phyloP scores from a whole-genome alignment of 2,113 vertebrate species.

The Clarias magur region DNA sequence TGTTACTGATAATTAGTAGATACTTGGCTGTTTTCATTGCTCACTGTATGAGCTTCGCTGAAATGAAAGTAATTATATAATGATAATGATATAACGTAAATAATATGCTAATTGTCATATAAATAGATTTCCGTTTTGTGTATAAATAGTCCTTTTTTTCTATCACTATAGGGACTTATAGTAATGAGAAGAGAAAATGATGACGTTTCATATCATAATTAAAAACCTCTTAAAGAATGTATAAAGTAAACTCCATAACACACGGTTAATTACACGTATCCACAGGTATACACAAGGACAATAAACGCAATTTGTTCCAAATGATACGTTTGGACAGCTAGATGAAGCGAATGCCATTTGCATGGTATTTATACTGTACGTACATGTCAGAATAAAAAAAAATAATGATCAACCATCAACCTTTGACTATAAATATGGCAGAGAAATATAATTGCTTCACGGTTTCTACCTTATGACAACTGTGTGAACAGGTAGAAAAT shows the following conservation, averaged over 20 bases:
- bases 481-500: constrained; percentile 10
- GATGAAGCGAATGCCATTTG: background rate
- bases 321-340: background rate
- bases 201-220: background rate
- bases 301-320: background rate
- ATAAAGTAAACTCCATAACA: background rate
- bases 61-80: background rate
- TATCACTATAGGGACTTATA: background rate
- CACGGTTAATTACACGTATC: background rate
- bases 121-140: background rate
- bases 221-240: background rate
- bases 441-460: constrained; percentile 8
- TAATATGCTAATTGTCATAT: background rate
- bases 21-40: background rate
- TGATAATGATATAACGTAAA: background rate
- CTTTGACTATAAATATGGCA: constrained; percentile 23
- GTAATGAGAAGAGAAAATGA: background rate
- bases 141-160: background rate
- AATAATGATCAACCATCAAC: constrained; percentile 27
- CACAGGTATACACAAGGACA: background rate
- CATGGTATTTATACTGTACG: background rate
- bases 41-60: no score
- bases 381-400: background rate
- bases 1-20: no score
- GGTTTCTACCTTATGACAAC: background rate